Conservation (phyloP, 2,113 vertebrate genomes). For the Shinisaurus crocodilurus region DNA sequence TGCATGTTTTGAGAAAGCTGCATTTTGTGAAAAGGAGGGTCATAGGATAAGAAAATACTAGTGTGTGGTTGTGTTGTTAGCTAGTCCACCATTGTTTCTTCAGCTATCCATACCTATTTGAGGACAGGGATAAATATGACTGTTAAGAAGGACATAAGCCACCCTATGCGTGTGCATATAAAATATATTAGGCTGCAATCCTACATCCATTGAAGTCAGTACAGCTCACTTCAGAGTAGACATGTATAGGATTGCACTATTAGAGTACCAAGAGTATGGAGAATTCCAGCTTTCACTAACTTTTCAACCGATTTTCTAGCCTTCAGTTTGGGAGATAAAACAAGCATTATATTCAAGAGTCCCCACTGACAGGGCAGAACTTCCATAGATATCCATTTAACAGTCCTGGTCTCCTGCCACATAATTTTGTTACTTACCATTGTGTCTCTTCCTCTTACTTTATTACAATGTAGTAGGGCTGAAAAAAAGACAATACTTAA, state of each 20-base stretch:
- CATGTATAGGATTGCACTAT: too few species aligned
- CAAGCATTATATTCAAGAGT: neutral
- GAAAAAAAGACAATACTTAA: neutral
- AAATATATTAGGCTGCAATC: neutral
- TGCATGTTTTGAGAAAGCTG: neutral
- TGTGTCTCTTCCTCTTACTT: neutral
- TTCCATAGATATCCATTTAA: neutral
- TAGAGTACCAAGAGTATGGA: neutral
- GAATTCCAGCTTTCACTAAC: neutral
- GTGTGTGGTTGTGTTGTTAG: neutral
- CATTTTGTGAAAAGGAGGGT: neutral
- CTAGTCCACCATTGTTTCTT: neutral
- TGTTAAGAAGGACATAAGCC: neutral
- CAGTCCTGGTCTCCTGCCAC: neutral
- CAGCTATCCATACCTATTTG: neutral
- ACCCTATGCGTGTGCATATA: neutral
- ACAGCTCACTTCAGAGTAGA: too few species aligned
- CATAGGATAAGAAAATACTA: neutral
- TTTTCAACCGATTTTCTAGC: neutral
- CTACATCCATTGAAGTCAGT: too few species aligned
- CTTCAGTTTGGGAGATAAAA: neutral
- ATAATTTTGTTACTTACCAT: too few species aligned
- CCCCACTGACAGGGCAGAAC: neutral
- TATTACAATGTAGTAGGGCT: neutral
- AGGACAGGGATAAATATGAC: neutral